phyloP scores from a whole-genome alignment of 2,888 invertebrate species.

The Amphipoea lucens region DNA sequence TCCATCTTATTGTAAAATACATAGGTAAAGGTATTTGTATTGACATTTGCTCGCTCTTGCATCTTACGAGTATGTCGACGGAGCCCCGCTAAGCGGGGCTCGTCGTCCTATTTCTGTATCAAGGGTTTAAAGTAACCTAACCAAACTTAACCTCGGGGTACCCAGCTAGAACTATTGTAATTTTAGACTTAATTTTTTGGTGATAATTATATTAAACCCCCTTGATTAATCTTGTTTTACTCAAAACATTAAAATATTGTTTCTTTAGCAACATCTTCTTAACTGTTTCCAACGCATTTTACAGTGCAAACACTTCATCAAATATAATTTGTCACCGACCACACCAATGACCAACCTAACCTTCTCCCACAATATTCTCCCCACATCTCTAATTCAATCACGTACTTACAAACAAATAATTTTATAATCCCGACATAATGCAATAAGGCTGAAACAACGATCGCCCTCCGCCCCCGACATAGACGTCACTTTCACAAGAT shows the following conservation, averaged over 20 bases:
- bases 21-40: too few species aligned
- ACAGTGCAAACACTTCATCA: neutral
- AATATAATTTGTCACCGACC: neutral
- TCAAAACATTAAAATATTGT: neutral
- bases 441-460: slow-evolving; percentile 74
- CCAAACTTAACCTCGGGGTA: too few species aligned
- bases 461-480: slow-evolving; percentile 60
- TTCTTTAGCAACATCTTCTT: neutral
- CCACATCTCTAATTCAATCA: slow-evolving; percentile 39
- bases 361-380: slow-evolving; percentile 1
- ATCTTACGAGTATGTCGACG: too few species aligned
- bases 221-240: neutral
- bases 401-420: slow-evolving; percentile 61
- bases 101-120: too few species aligned
- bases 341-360: neutral
- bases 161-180: too few species aligned
- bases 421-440: slow-evolving; percentile 62
- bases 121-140: too few species aligned
- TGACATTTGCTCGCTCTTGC: too few species aligned
- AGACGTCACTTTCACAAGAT: slow-evolving; percentile 83
- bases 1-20: too few species aligned
- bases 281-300: neutral
- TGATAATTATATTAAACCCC: too few species aligned
- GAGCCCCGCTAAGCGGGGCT: too few species aligned
- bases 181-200: too few species aligned